These are phyloP conservation scores for Belonocnema kinseyi DNA, from an alignment of 1,140 invertebrate species.

Conservation along the genomic window DNA sequence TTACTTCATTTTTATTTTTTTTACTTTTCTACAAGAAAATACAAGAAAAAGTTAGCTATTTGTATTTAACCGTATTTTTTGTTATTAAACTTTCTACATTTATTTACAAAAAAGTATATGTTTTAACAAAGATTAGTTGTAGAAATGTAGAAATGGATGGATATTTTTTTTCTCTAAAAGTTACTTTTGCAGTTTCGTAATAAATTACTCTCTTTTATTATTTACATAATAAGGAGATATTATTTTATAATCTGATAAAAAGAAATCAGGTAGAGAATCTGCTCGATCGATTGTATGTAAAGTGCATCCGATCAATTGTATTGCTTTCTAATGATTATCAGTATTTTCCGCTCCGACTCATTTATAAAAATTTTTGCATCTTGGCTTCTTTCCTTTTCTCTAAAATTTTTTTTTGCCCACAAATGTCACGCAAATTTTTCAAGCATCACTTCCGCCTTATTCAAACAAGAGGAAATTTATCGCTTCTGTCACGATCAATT, in stretches of 20 bases:
- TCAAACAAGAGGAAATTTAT: constrained; percentile 3
- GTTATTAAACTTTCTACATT: no score
- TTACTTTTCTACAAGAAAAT: no score
- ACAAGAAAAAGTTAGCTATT: no score
- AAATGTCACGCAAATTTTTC: constrained; percentile 22
- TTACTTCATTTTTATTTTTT: no score
- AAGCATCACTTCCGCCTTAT: constrained; percentile 8
- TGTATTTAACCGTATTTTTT: no score
- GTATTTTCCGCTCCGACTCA: neutral
- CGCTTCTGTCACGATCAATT: constrained; percentile 10
- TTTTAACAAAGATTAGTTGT: no score
- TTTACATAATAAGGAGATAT: constrained; percentile 5
- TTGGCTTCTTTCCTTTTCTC: neutral
- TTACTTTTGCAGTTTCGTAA: no score
- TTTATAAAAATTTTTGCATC: neutral
- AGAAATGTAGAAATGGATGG: no score
- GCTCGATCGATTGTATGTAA: constrained; percentile 47
- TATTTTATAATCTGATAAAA: constrained; percentile 9
- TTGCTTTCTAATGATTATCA: constrained; percentile 56
- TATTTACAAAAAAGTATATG: no score
- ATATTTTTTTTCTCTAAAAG: no score
- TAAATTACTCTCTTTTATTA: constrained; percentile 1
- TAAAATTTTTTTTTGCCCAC: neutral
- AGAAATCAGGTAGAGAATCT: constrained; percentile 12
- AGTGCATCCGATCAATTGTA: constrained; percentile 49